Conservation (phyloP, 2,113 vertebrate species). For the Daboia siamensis region DNA sequence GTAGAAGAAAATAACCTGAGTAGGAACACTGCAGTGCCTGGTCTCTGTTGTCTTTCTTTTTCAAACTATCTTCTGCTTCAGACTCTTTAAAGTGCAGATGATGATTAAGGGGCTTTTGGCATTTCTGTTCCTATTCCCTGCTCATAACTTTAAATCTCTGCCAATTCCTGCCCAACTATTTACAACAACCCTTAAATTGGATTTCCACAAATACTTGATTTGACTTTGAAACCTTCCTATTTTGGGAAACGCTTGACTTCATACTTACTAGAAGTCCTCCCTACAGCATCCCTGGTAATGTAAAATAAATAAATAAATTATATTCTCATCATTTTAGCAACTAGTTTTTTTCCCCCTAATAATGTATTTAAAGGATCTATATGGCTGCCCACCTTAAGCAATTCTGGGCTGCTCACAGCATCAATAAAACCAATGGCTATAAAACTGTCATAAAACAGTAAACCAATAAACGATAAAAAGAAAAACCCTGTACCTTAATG, state of each 20-base stretch:
- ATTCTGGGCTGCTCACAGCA: background rate
- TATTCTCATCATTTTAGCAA: background rate
- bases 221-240: background rate
- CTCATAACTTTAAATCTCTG: background rate
- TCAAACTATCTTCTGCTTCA: background rate
- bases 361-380: background rate
- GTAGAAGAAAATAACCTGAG: background rate
- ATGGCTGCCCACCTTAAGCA: background rate
- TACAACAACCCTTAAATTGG: background rate
- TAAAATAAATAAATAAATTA: background rate
- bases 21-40: background rate
- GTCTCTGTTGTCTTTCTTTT: background rate
- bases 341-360: background rate
- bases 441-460: background rate
- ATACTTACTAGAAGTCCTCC: background rate
- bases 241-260: background rate
- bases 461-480: background rate
- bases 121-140: background rate
- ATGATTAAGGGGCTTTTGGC: background rate
- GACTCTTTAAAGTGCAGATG: background rate
- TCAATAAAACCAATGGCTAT: background rate
- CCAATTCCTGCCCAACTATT: background rate
- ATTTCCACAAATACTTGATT: background rate
- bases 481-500: background rate
- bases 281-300: background rate